Conservation (phyloP, 2,888 invertebrate genomes). For the Marronus borbonicus region DNA sequence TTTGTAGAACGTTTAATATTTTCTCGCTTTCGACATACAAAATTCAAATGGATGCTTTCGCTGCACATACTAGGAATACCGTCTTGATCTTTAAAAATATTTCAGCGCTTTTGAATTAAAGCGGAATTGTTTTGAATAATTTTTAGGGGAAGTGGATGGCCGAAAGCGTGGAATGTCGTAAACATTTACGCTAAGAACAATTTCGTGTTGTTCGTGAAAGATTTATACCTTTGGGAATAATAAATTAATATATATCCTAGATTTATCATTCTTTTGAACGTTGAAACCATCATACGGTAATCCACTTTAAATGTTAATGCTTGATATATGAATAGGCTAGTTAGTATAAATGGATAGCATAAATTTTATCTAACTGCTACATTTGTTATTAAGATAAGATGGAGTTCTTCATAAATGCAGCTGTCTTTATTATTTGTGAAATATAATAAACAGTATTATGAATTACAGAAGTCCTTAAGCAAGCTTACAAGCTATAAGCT, state of each 20-base stretch:
- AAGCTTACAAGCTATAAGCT: too few relatives aligned
- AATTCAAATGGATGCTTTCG: conserved; percentile 3
- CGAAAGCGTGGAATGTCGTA: conserved; percentile 9
- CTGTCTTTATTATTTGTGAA: too few relatives aligned
- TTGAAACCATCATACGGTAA: too few relatives aligned
- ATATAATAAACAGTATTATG: too few relatives aligned
- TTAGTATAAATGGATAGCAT: too few relatives aligned
- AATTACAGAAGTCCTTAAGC: too few relatives aligned
- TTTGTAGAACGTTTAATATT: conserved; percentile 21
- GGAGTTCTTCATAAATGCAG: too few relatives aligned
- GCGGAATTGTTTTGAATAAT: conserved; percentile 15
- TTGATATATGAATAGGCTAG: too few relatives aligned
- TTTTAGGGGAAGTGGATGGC: conserved; percentile 4
- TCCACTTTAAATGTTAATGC: too few relatives aligned
- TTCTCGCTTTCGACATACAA: not conserved
- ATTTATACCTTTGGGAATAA: conserved; percentile 2
- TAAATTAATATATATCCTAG: not conserved
- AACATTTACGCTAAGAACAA: not conserved
- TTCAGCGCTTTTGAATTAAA: conserved; percentile 1
- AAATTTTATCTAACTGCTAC: too few relatives aligned
- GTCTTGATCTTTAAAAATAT: not conserved
- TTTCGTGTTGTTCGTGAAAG: not conserved
- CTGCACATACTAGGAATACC: not conserved
- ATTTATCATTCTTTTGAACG: too few relatives aligned
- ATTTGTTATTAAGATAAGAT: too few relatives aligned